Base-by-base conservation (phyloP, 2,797 vertebrate genomes). In the Hozukius guyotensis region DNA sequence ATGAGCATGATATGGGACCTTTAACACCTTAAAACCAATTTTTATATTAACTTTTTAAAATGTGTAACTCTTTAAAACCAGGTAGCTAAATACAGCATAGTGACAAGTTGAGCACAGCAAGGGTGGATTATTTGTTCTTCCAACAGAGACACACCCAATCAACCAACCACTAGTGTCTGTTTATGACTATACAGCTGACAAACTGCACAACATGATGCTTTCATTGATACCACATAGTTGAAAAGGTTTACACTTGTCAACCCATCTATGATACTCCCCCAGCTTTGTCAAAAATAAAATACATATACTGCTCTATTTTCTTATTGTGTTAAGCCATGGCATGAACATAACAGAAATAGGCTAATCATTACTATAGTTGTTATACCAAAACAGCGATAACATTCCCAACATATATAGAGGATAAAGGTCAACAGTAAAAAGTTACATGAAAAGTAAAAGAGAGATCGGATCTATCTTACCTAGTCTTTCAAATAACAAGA, bases 391-490 rank as follows among this genome's bases (percentile, higher is more conserved):
- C 34, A 18, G 8, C 2, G 5, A 29, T 46, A 20, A 11, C 11
- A 59, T 31, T 29, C 3, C 14, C 18, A 64, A 20, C 10, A 64
- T 52, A 36, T 3, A 53, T 2, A 66, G 1, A 16, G 4, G 8
- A 57, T 24, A 52, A 49, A 4, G 66, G 18, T 20, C 8, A 13
- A n/a, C 6, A 71, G 29, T 5, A 29, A 4, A 65, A 8, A 73
- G 12, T 6, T 52, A 13, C 32, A 71, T 38, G 5, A 38, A 56
- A 13, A 63, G 61, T 53, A 27, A 66, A n/a, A 12, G 2, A 63
- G 22, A 46, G 2, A 24, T 8, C 13, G 1, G 4, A 2, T 59
- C 8, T 0, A 29, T 73, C 82, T 85, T 89, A 92, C 91, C 88
- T 61, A 46, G 49, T 59, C 16, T 32, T 63, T 49, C 20, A 25